These are phyloP conservation scores for Anthopleura xanthogrammica DNA, from an alignment of 92 coral and sea anemone species.

Conservation along the genomic window DNA sequence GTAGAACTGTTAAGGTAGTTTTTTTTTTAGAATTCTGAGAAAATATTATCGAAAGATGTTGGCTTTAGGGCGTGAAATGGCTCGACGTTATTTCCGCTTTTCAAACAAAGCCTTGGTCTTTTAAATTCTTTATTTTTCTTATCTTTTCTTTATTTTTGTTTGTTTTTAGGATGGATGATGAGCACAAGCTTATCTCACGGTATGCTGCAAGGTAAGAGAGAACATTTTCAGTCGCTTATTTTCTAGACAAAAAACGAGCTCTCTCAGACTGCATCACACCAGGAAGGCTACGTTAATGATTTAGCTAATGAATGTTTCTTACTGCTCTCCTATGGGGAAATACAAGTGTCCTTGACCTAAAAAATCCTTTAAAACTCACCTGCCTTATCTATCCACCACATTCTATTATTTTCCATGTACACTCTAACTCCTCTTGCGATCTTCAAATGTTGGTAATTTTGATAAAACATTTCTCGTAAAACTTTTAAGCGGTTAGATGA, in stretches of 20 bases:
- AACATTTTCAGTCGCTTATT: neutral
- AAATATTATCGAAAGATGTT: neutral
- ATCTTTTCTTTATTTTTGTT: neutral
- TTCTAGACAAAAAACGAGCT: neutral
- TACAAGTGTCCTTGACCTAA: neutral
- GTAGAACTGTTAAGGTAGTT: neutral
- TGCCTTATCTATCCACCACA: neutral
- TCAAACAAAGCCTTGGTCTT: neutral
- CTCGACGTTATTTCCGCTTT: neutral
- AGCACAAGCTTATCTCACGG: conserved; percentile 92
- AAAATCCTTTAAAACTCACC: neutral
- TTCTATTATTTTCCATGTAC: neutral
- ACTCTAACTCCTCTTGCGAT: too few relatives aligned
- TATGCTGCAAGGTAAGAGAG: conserved; percentile 91
- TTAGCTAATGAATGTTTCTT: neutral
- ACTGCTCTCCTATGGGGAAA: neutral
- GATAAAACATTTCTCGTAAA: too few relatives aligned
- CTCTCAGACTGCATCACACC: neutral
- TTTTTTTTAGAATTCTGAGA: neutral
- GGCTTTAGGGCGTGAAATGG: conserved; percentile 6
- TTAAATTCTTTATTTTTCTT: neutral
- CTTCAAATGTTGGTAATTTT: neutral
- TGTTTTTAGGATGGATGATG: conserved; percentile 92
- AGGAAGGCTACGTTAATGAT: conserved; percentile 9
- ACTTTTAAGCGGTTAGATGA: neutral